Conservation (phyloP, 2,113 vertebrate genomes). For the Thunnus thynnus region DNA sequence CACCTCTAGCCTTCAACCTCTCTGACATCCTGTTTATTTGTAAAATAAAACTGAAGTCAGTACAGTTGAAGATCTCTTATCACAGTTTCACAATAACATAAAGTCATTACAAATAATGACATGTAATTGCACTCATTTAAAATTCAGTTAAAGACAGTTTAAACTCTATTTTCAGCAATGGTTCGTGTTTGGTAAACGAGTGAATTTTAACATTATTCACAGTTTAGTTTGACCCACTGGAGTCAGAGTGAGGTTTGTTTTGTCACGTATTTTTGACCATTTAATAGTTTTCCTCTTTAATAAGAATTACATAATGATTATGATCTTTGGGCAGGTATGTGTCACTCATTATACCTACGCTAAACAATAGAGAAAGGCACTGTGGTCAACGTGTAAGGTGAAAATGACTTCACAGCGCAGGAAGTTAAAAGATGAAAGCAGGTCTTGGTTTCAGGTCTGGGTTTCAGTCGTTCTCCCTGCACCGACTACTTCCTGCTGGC, state of each 20-base stretch:
- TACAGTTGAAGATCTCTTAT: no score
- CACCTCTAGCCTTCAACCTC: not conserved
- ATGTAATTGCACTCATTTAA: not conserved
- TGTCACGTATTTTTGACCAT: not conserved
- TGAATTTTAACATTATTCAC: no score
- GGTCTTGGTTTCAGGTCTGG: conserved; percentile 31
- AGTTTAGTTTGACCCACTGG: not conserved
- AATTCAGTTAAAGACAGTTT: not conserved
- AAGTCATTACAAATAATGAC: not conserved
- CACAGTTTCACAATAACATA: not conserved
- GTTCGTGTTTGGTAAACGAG: not conserved
- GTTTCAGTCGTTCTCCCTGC: conserved; percentile 12
- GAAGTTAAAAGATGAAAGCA: conserved; percentile 58
- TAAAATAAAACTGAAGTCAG: not conserved
- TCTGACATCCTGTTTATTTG: conserved; percentile 28
- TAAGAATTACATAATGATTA: not conserved
- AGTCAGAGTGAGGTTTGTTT: not conserved
- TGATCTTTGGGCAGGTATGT: not conserved
- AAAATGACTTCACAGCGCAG: conserved; percentile 43
- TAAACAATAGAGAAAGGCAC: not conserved
- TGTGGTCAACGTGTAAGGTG: conserved; percentile 37
- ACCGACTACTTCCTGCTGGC: conserved; percentile 12
- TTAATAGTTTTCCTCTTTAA: not conserved
- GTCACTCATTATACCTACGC: not conserved
- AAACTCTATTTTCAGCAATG: not conserved